phyloP scores from a whole-genome alignment of 2,113 vertebrate species.

The Oceanodroma tethys region DNA sequence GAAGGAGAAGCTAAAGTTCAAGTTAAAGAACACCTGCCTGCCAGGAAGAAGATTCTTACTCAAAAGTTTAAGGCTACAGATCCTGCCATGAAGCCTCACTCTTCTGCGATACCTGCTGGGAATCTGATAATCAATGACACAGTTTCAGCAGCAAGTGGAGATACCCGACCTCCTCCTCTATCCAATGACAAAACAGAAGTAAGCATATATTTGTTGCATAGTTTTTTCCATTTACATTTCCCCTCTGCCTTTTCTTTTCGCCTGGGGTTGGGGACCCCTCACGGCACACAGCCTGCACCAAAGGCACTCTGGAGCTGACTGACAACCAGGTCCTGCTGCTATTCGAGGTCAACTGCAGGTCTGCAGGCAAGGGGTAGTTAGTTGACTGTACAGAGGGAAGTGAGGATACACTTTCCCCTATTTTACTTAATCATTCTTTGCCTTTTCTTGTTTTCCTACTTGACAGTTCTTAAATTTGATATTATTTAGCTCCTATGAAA shows the following conservation, averaged over 20 bases:
- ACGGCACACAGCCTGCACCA: background rate
- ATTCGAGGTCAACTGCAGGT: background rate
- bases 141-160: background rate
- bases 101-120: background rate
- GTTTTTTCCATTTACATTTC: background rate
- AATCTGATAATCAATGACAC: background rate
- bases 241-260: background rate
- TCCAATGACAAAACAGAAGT: background rate
- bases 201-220: fast-evolving
- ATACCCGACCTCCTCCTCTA: background rate
- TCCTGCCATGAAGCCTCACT: background rate
- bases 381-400: background rate
- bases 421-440: background rate
- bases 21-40: background rate
- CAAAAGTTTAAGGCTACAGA: background rate
- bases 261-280: background rate
- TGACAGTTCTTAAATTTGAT: constrained; percentile 51
- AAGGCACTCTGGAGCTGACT: background rate
- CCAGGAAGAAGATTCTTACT: background rate
- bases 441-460: constrained; percentile 43
- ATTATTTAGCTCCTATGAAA: constrained; percentile 62
- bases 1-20: background rate
- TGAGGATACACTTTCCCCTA: background rate
- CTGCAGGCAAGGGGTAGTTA: background rate
- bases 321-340: background rate